A percentile compares a stretch with the other conserved stretches of the same genome.
These are phyloP conservation scores for Hipposideros armiger DNA, from an alignment of 2,113 vertebrate genomes.

Conservation along the genomic window DNA sequence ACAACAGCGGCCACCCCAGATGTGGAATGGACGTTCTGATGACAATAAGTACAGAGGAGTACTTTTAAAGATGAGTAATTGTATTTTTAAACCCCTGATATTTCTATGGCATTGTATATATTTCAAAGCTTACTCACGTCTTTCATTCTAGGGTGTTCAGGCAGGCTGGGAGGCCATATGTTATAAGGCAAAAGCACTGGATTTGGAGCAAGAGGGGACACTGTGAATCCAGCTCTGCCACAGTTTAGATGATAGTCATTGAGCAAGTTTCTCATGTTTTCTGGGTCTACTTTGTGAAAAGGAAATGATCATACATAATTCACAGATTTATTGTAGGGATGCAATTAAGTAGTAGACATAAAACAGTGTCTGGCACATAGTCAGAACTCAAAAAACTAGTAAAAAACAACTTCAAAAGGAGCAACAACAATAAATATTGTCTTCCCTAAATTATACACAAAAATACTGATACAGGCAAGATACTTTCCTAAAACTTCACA, in stretches of 20 bases:
- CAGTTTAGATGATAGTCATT: background rate
- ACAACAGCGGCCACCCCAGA: background rate
- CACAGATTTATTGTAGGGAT: background rate
- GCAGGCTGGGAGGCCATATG: background rate
- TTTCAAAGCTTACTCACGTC: background rate
- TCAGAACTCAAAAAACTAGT: background rate
- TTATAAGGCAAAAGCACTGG: background rate
- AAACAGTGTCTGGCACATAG: background rate
- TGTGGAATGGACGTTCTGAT: background rate
- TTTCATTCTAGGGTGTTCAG: background rate
- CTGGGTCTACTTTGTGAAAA: background rate
- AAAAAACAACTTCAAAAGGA: background rate
- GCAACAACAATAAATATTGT: background rate
- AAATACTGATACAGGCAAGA: background rate
- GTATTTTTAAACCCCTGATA: background rate
- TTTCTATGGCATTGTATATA: background rate
- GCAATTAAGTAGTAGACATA: background rate
- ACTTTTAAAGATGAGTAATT: background rate
- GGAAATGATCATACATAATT: background rate
- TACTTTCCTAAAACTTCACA: background rate
- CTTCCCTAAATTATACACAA: background rate
- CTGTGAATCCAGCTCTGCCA: background rate
- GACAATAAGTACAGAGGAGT: background rate
- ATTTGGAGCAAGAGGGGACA: background rate
- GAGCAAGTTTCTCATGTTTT: background rate